Conservation (phyloP, 2,113 vertebrate genomes). For the Pelodiscus sinensis region DNA sequence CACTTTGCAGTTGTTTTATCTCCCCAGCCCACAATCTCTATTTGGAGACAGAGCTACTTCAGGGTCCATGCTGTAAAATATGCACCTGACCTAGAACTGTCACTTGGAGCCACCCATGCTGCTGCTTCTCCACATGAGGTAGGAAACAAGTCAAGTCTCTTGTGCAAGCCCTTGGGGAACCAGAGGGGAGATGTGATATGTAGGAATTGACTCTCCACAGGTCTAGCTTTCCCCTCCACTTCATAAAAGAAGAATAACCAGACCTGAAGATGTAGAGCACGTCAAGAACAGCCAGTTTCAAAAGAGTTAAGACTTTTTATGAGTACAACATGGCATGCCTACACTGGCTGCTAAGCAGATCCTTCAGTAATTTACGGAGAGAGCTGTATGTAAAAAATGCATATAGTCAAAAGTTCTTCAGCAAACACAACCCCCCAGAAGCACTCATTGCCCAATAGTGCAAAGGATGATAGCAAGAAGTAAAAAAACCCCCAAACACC, state of each 20-base stretch:
- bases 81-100: background rate
- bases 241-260: background rate
- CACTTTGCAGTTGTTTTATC: background rate
- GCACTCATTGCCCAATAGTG: background rate
- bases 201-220: background rate
- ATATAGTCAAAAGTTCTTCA: accelerated
- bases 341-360: background rate
- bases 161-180: background rate
- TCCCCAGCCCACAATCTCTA: background rate
- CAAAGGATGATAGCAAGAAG: background rate
- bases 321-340: background rate
- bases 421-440: background rate
- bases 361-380: background rate
- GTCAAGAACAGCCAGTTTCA: background rate
- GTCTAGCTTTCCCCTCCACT: background rate
- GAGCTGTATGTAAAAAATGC: background rate
- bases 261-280: background rate
- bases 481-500: too few relatives aligned
- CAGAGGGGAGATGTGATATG: background rate
- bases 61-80: background rate
- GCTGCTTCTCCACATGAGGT: background rate
- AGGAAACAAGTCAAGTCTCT: background rate
- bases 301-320: background rate
- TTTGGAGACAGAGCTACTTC: background rate
- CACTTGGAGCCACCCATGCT: background rate